Percentiles rank a stretch among this genome's conserved stretches.
phyloP scores from a whole-genome alignment of 2,113 vertebrate species.

The Bos javanicus region DNA sequence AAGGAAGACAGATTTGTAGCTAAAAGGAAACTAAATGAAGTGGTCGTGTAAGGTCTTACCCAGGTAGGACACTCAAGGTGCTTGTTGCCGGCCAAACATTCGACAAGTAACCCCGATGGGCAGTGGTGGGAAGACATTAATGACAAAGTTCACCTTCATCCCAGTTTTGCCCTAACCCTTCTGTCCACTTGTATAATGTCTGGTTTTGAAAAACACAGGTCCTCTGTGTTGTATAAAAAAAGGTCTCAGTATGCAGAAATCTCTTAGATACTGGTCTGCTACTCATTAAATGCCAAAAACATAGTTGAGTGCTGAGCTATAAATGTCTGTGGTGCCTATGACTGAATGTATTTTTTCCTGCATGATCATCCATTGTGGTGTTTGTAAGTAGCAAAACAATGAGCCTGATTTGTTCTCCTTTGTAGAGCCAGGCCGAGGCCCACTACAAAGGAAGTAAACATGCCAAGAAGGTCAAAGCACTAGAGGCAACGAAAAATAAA shows the following conservation, averaged over 20 bases:
- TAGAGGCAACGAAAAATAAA: slow-evolving; percentile 95
- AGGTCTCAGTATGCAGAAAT: not conserved
- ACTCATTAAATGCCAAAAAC: slow-evolving; percentile 4
- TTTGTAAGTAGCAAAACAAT: slow-evolving; percentile 80
- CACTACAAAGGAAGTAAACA: slow-evolving; percentile 99
- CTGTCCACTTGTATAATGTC: not conserved
- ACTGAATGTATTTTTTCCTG: slow-evolving; percentile 82
- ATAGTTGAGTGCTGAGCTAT: slow-evolving; percentile 9
- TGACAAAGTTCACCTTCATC: not conserved
- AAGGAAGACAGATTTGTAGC: not conserved
- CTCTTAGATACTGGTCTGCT: not conserved
- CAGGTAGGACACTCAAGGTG: not conserved
- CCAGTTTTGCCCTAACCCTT: not conserved
- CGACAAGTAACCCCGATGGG: not conserved
- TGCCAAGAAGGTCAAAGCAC: slow-evolving; percentile 98
- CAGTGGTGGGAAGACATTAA: not conserved
- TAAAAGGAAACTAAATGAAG: not conserved
- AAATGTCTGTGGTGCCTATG: slow-evolving; percentile 78
- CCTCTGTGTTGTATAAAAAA: not conserved
- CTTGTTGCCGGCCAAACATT: not conserved
- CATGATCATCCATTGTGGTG: slow-evolving; percentile 76
- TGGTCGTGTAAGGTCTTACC: not conserved
- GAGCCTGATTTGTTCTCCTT: slow-evolving; percentile 94
- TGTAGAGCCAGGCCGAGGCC: slow-evolving; percentile 97
- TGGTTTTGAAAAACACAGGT: not conserved